phyloP scores from a whole-genome alignment of 2,797 vertebrate genomes.

The Apodemus agrarius region DNA sequence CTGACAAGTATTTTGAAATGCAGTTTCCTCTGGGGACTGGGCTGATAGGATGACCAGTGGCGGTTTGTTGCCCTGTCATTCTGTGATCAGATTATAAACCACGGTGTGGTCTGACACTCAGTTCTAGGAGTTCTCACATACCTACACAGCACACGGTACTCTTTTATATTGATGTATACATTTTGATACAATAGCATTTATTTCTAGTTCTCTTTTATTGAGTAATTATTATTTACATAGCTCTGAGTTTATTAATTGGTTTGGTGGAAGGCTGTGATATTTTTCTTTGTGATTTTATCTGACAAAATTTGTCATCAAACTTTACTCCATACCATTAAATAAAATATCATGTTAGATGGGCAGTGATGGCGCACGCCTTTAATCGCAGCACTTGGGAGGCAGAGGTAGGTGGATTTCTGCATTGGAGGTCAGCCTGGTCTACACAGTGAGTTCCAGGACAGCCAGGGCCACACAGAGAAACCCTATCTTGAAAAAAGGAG shows the following conservation, averaged over 20 bases:
- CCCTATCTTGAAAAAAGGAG: no score
- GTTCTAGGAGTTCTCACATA: not conserved
- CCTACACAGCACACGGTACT: not conserved
- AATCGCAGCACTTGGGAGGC: no score
- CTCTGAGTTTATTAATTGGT: constrained; percentile 8
- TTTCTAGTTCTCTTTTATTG: not conserved
- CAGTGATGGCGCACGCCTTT: no score
- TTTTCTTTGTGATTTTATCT: constrained; percentile 50
- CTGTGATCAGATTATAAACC: constrained; percentile 21
- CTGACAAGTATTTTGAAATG: not conserved
- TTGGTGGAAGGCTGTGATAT: not conserved
- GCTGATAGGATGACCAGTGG: constrained; percentile 5
- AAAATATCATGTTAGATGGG: not conserved
- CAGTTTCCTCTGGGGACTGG: not conserved
- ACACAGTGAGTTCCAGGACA: no score
- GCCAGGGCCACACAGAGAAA: no score
- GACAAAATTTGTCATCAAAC: not conserved
- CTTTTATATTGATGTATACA: not conserved
- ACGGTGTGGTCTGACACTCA: not conserved
- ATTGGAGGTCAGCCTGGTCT: no score
- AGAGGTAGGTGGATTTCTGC: no score
- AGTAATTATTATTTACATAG: not conserved
- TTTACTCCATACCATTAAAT: not conserved
- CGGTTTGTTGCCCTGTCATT: not conserved
- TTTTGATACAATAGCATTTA: not conserved